Conservation (phyloP, 2,888 invertebrate species). For the Ethmia dodecea region DNA sequence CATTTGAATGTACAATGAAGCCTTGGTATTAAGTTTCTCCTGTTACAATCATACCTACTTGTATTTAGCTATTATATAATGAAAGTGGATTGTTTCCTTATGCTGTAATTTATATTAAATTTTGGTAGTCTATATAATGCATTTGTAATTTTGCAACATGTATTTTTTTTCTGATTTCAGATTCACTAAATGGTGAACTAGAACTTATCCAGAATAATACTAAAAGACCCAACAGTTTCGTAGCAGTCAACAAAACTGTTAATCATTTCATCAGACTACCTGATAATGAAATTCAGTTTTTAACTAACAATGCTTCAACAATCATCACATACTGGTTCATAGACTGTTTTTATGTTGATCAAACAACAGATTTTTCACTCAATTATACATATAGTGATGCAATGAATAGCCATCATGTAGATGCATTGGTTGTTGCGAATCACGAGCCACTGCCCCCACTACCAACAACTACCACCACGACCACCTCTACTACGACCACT, state of each 20-base stretch:
- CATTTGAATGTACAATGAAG: too few relatives aligned
- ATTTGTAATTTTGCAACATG: too few relatives aligned
- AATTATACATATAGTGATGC: slow-evolving; percentile 80
- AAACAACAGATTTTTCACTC: slow-evolving; percentile 79
- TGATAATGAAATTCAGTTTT: slow-evolving; percentile 78
- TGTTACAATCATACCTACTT: too few relatives aligned
- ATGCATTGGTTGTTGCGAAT: slow-evolving; percentile 84
- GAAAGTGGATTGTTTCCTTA: too few relatives aligned
- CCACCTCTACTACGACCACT: slow-evolving; percentile 60
- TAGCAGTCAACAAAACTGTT: slow-evolving; percentile 80
- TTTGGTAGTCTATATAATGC: too few relatives aligned
- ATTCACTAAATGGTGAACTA: slow-evolving; percentile 82
- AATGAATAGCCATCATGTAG: slow-evolving; percentile 79
- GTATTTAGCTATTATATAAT: too few relatives aligned
- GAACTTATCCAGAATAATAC: slow-evolving; percentile 79
- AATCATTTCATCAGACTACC: slow-evolving; percentile 77
- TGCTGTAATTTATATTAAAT: too few relatives aligned
- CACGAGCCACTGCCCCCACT: slow-evolving; percentile 79
- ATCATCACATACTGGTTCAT: slow-evolving; percentile 87
- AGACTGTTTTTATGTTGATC: slow-evolving; percentile 84
- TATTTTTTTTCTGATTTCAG: slow-evolving; percentile 46
- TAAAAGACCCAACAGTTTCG: slow-evolving; percentile 74
- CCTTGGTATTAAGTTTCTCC: too few relatives aligned
- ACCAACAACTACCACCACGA: slow-evolving; percentile 66
- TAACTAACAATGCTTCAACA: slow-evolving; percentile 62